Conservation (phyloP, 1,140 invertebrate species). For the Gonatopus flavifemur region DNA sequence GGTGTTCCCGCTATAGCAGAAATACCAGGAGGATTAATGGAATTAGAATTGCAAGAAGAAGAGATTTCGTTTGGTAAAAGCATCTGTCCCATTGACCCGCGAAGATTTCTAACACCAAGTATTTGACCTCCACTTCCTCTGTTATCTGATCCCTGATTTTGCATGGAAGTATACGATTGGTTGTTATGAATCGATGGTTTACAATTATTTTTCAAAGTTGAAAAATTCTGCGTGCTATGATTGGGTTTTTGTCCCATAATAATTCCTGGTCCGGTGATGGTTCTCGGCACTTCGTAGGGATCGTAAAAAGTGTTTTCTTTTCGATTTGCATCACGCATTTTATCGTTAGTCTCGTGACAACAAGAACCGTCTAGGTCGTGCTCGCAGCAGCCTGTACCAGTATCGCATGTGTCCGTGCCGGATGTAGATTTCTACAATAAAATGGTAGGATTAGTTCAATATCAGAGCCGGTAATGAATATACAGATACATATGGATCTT, state of each 20-base stretch:
- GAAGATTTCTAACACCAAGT: constrained; percentile 47
- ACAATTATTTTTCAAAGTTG: too few species aligned
- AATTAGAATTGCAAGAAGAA: neutral
- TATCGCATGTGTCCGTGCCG: constrained; percentile 25
- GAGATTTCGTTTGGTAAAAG: constrained; percentile 17
- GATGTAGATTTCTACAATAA: constrained; percentile 26
- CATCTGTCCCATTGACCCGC: constrained; percentile 27
- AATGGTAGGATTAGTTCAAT: neutral
- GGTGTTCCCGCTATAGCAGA: neutral
- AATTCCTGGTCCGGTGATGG: neutral
- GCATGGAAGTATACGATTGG: neutral
- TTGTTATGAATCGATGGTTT: too few species aligned
- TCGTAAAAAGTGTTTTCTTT: neutral
- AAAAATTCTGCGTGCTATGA: constrained; percentile 47
- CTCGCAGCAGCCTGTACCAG: constrained; percentile 21
- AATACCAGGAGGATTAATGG: too few species aligned
- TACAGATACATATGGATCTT: neutral
- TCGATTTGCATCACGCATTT: constrained; percentile 4
- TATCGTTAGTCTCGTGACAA: too few species aligned
- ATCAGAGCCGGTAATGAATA: neutral
- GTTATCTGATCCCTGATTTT: neutral
- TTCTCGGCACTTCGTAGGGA: constrained; percentile 1
- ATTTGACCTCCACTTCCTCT: constrained; percentile 35
- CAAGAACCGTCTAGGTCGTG: constrained; percentile 20
- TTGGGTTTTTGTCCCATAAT: constrained; percentile 34